These are phyloP conservation scores for Protobothrops flavoviridis DNA, from an alignment of 2,113 vertebrate genomes.

Conservation along the genomic window DNA sequence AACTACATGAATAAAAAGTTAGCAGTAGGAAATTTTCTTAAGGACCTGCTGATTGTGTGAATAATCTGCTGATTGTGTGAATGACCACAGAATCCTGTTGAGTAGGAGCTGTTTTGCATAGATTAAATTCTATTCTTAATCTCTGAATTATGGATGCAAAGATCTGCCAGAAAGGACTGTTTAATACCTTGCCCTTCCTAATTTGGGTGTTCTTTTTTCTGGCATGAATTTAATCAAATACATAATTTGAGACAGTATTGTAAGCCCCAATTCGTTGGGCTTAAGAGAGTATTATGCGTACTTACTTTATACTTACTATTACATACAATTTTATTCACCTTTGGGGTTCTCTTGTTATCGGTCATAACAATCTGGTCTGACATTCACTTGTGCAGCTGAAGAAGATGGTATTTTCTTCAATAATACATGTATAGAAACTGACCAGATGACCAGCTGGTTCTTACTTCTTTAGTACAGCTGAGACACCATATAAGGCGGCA, in stretches of 20 bases:
- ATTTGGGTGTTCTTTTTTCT: not conserved
- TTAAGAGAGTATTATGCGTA: not conserved
- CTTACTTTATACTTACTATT: not conserved
- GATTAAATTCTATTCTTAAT: not conserved
- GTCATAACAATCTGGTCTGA: not conserved
- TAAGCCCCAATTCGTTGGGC: not conserved
- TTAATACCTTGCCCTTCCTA: not conserved
- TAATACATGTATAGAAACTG: not conserved
- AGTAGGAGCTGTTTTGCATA: not conserved
- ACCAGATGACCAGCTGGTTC: not conserved
- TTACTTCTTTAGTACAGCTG: not conserved
- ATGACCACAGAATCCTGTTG: not conserved
- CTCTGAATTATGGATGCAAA: not conserved
- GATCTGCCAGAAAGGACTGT: not conserved
- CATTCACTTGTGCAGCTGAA: not conserved
- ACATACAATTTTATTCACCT: not conserved
- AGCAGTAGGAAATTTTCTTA: not conserved
- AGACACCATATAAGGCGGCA: not conserved
- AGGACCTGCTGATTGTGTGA: not conserved
- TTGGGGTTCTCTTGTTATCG: not conserved
- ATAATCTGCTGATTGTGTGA: not conserved
- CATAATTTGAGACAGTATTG: not conserved
- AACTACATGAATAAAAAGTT: not conserved
- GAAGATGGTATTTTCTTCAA: not conserved
- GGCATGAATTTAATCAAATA: not conserved